A percentile compares a stretch with the other conserved stretches of the same genome.
Conservation (phyloP, 2,888 invertebrate genomes). For the Colostygia pectinataria region DNA sequence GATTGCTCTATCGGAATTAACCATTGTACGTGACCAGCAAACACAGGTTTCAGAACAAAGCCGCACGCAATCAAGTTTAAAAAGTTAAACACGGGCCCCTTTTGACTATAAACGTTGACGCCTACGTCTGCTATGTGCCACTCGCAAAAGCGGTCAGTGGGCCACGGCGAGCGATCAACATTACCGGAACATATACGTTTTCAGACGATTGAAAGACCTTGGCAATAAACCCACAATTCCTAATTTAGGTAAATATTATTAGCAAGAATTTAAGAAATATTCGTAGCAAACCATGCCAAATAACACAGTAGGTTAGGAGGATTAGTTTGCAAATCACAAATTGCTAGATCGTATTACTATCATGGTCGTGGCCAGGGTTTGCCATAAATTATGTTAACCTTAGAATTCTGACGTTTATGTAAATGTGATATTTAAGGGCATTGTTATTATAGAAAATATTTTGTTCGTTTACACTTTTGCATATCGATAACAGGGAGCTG, state of each 20-base stretch:
- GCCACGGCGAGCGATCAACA: conserved; percentile 70
- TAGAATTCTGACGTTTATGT: conserved; percentile 12
- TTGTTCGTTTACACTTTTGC: too few species aligned
- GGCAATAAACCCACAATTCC: conserved; percentile 43
- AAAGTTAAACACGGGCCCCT: conserved; percentile 34
- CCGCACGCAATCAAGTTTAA: conserved; percentile 28
- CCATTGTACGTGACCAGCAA: conserved; percentile 19
- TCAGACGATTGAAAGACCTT: conserved; percentile 50
- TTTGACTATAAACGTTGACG: conserved; percentile 55
- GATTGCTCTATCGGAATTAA: conserved; percentile 13
- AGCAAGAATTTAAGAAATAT: conserved; percentile 11
- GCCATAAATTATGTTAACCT: conserved; percentile 21
- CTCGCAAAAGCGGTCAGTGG: conserved; percentile 72
- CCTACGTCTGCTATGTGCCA: conserved; percentile 62
- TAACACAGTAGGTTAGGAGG: neutral
- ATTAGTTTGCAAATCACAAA: conserved; percentile 7
- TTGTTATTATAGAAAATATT: too few species aligned
- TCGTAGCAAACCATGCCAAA: neutral
- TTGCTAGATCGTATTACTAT: conserved; percentile 28
- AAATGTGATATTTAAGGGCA: too few species aligned
- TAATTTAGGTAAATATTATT: conserved; percentile 21
- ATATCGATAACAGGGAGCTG: too few species aligned
- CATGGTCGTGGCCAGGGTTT: conserved; percentile 31
- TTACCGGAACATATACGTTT: conserved; percentile 64
- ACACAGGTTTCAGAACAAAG: conserved; percentile 30